Evolutionary conservation across 1,140 invertebrate genomes (phyloP).

Genomic region (Bilobella aurantiaca): DNA sequence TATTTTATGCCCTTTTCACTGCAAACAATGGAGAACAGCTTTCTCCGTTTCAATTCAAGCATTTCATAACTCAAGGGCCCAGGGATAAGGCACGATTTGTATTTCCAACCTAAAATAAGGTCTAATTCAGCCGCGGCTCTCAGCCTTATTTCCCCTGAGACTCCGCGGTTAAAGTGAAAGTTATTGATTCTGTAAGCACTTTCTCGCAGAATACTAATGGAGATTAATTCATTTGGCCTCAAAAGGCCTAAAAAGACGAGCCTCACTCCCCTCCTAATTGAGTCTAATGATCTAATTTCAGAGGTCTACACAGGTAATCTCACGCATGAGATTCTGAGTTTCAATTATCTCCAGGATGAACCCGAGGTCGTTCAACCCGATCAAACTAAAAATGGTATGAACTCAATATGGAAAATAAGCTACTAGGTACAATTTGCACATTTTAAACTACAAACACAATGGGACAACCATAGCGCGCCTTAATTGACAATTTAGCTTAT

Average conservation of each 20-base stretch:
- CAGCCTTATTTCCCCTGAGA: conserved; percentile 30
- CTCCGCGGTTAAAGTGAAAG: conserved; percentile 31
- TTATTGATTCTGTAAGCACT: conserved; percentile 25
- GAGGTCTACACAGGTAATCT: conserved; percentile 32
- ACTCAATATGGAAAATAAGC: background rate
- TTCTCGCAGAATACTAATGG: background rate
- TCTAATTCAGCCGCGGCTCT: conserved; percentile 9
- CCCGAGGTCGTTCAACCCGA: conserved; percentile 10
- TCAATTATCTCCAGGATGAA: conserved; percentile 33
- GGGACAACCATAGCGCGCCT: too few species aligned
- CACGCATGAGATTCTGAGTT: conserved; percentile 29
- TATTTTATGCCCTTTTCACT: background rate
- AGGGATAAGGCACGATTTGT: too few species aligned
- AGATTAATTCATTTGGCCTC: background rate
- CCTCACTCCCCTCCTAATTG: background rate
- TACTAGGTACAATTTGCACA: background rate
- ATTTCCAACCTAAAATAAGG: too few species aligned
- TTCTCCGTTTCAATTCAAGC: too few species aligned
- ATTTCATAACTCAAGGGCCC: too few species aligned
- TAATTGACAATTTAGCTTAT: too few species aligned
- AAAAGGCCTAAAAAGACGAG: background rate
- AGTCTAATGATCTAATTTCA: conserved; percentile 1
- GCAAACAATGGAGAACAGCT: background rate
- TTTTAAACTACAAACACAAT: too few species aligned
- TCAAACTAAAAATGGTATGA: conserved; percentile 11